These are phyloP conservation scores for Spondyliosoma cantharus DNA, from an alignment of 2,797 vertebrate genomes.

Conservation along the genomic window DNA sequence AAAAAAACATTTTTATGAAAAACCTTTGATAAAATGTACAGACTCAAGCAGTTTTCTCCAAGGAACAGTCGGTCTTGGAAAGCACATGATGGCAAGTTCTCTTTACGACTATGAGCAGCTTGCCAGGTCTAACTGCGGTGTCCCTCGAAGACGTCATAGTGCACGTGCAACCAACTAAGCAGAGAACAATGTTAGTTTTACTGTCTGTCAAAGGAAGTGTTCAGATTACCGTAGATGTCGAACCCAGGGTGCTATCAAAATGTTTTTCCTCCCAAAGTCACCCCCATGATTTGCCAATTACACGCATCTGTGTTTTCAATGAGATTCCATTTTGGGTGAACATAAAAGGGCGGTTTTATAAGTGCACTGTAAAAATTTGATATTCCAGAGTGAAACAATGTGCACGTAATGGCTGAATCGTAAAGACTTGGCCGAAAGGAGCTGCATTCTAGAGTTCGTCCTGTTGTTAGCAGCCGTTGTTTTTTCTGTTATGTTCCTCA, in stretches of 20 bases:
- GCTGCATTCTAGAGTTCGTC: constrained; percentile 53
- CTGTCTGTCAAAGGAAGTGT: constrained; percentile 66
- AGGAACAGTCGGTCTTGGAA: constrained; percentile 31
- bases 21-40: constrained; percentile 30
- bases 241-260: constrained; percentile 74
- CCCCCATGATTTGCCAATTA: constrained; percentile 78
- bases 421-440: constrained; percentile 67
- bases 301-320: constrained; percentile 81
- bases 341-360: constrained; percentile 77
- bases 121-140: constrained; percentile 24
- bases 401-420: constrained; percentile 67
- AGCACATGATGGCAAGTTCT: constrained; percentile 32
- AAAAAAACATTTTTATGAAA: constrained; percentile 28
- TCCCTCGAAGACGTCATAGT: constrained; percentile 44
- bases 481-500: constrained; percentile 43
- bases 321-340: constrained; percentile 73
- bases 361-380: constrained; percentile 76
- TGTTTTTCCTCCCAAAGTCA: constrained; percentile 73
- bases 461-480: constrained; percentile 46
- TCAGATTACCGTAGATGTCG: constrained; percentile 67
- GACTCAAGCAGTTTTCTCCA: constrained; percentile 37
- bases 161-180: constrained; percentile 67
- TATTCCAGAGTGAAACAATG: constrained; percentile 76
- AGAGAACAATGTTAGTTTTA: constrained; percentile 72
- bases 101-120: constrained; percentile 10